Base-by-base conservation (phyloP, 53 echinoderm and acorn worm genomes). In the Stichopus horrens region DNA sequence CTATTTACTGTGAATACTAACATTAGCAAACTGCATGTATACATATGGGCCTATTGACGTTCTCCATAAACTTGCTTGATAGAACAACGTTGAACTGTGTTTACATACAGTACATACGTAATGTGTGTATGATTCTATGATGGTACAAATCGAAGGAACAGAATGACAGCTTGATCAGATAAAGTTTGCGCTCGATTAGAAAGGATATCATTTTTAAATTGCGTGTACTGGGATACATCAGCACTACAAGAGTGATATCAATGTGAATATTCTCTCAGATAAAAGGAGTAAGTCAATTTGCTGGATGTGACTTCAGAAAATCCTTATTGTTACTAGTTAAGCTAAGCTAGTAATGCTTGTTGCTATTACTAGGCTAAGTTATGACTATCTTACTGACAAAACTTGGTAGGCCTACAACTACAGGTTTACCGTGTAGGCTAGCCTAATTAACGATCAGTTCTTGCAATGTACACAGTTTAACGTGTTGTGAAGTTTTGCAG, bases 1-100 rank as follows among this genome's bases (percentile, higher is more conserved):
- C 81, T 57, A 58, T 57, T 81, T 81, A 21, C 58, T 55, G 10
- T 7, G 81, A 57, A 81, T 81, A 55, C 81, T 81, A 81, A 81
- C 37, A 37, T 37, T 37, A 37, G 2, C 81, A 58, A 81, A 81
- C 58, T 20, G 6, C 18, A 20, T 20, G 19, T 71, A 71, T 63
- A 16, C 71, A 71, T n/a, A 18, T 18, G 71, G 37, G 37, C 37
- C 37, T 37, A 63, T 10, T 63, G 63, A 71, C n/a, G 19, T 71
- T 13, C 71, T 5, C n/a, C 18, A 71, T 20, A 71, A 37, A 37
- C 37, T 37, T 37, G 71, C 19, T 71, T 18, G 71, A 18, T 71
- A 71, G 71, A 71, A 71, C 37, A 37, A 37, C 71, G 63, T 63
- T 63, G 19, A 16, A 18, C 19, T 18, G 16, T 71, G 71, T 71